Percentiles rank a stretch among this genome's conserved stretches.
Evolutionary conservation across 2,797 vertebrate species (phyloP).

Genomic region (Spheniscus humboldti): DNA sequence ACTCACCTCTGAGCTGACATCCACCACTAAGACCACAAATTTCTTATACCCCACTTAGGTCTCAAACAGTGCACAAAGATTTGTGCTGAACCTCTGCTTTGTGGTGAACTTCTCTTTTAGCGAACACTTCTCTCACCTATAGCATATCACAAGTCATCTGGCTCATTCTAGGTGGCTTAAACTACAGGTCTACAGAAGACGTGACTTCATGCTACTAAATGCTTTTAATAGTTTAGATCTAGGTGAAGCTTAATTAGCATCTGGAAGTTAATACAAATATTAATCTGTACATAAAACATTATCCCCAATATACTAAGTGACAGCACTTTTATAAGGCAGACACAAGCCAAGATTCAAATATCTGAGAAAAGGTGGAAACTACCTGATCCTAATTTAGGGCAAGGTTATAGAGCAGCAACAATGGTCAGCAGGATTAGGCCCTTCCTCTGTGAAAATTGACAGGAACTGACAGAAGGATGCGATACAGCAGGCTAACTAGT

Average conservation of each 20-base stretch:
- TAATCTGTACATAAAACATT: slow-evolving; percentile 53
- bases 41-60: not conserved
- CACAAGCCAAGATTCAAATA: slow-evolving; percentile 43
- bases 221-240: slow-evolving; percentile 42
- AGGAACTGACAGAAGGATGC: not conserved
- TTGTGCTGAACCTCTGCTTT: not conserved
- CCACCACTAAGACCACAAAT: not conserved
- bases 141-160: not conserved
- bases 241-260: slow-evolving; percentile 43
- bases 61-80: not conserved
- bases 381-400: not conserved
- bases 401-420: slow-evolving; percentile 13
- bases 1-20: not conserved
- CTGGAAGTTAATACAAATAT: slow-evolving; percentile 49
- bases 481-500: not conserved
- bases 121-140: not conserved
- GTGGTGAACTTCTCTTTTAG: not conserved
- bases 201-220: slow-evolving; percentile 55
- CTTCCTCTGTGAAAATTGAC: not conserved
- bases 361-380: slow-evolving; percentile 20
- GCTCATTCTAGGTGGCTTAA: not conserved
- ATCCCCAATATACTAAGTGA: slow-evolving; percentile 58
- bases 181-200: slow-evolving; percentile 40
- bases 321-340: slow-evolving; percentile 57
- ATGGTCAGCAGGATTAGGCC: not conserved